phyloP scores from a whole-genome alignment of 1,140 invertebrate genomes.

The Trachymyrmex septentrionalis region DNA sequence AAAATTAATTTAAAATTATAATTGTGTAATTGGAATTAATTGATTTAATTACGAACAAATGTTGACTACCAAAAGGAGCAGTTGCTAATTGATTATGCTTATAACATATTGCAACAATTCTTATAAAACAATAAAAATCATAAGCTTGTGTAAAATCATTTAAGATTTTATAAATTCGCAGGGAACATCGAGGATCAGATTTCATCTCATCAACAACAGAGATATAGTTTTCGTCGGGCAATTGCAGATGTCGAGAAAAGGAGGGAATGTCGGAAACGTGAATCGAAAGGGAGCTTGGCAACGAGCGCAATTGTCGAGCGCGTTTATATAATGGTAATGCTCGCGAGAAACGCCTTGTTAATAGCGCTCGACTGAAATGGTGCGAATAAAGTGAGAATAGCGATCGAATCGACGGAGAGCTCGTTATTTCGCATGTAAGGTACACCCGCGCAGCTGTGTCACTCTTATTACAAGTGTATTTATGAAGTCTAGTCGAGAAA shows the following conservation, averaged over 20 bases:
- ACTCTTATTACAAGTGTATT: slow-evolving; percentile 18
- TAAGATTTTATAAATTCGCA: not conserved
- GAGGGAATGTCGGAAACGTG: not conserved
- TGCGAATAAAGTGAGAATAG: slow-evolving; percentile 33
- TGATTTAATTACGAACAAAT: not conserved
- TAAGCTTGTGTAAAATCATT: not conserved
- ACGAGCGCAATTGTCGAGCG: slow-evolving; percentile 22
- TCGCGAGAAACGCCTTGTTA: slow-evolving; percentile 43
- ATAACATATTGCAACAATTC: not conserved
- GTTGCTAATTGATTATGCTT: not conserved
- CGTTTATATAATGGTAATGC: slow-evolving; percentile 48
- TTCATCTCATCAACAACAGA: not conserved
- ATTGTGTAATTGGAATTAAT: slow-evolving; percentile 26
- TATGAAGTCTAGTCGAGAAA: slow-evolving; percentile 36
- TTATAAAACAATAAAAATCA: not conserved
- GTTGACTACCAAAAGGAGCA: not conserved
- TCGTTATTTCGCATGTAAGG: slow-evolving; percentile 29
- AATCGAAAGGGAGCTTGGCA: not conserved
- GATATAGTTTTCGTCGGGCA: not conserved
- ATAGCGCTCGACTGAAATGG: slow-evolving; percentile 36
- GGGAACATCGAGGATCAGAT: not conserved
- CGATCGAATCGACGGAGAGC: slow-evolving; percentile 18
- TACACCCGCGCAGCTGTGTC: not conserved
- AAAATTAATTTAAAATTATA: slow-evolving; percentile 33
- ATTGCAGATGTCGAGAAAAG: not conserved